A percentile compares a stretch with the other conserved stretches of the same genome.
Conservation (phyloP, 2,797 vertebrate species). For the Sebastes taczanowskii region DNA sequence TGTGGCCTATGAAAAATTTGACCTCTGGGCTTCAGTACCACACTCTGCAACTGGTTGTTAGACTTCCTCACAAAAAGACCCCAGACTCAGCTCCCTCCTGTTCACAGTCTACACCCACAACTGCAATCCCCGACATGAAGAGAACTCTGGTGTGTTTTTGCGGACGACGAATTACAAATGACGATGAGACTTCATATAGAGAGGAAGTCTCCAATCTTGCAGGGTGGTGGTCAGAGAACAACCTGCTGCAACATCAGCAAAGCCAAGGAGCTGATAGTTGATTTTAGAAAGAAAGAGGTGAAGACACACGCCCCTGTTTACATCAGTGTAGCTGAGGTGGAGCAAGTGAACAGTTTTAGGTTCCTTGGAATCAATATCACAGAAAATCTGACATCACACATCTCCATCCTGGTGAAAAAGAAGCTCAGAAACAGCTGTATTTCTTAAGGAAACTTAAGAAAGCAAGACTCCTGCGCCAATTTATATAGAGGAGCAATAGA, state of each 20-base stretch:
- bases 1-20: background rate
- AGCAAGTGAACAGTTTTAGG: background rate
- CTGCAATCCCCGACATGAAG: background rate
- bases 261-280: background rate
- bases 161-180: background rate
- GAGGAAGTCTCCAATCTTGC: background rate
- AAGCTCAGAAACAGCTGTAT: no score
- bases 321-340: background rate
- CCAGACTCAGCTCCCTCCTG: background rate
- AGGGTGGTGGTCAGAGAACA: no score
- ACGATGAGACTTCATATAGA: background rate
- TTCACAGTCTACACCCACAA: background rate
- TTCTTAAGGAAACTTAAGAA: no score
- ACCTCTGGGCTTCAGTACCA: background rate
- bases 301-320: background rate
- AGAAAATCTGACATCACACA: background rate
- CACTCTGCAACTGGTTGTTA: background rate
- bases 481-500: background rate
- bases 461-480: no score
- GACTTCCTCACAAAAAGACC: background rate
- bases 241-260: no score
- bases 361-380: background rate
- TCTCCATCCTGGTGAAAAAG: background rate
- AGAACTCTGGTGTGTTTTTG: background rate
- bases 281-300: background rate